Evolutionary conservation across 2,113 vertebrate genomes (phyloP), one percentile per base, ranked within the genome.

Genomic region (Boulengeromyrus knoepffleri): DNA sequence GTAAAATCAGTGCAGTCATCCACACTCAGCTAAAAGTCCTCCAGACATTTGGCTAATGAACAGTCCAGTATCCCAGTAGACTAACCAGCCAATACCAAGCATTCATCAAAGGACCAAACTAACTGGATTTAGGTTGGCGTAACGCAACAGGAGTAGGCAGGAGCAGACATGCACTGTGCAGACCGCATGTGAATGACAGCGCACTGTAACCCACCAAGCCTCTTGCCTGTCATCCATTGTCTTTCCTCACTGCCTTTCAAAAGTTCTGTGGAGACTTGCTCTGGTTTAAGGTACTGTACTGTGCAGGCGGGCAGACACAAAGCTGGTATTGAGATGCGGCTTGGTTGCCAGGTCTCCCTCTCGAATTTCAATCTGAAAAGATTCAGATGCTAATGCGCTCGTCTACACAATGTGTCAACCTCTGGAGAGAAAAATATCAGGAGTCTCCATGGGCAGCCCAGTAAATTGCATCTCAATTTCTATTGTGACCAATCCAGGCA

Each of bases 241-340:
- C 53, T n/a, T 42, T 66, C 27, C 74, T 49, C 15, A 36, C 74
- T 13, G 74, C 46, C 27, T 58, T 89, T 85, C 31, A 46, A 31
- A 42, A n/a, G 19, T 27, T 58, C 36, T 36, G 77, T 52, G 49
- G 74, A n/a, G 74, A 36, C 70, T 49, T 49, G 49, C 36, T 84
- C 74, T 84, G 47, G 70, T 83, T 56, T 53, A 27, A 31, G 88
- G 47, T 50, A 52, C 62, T 36, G 66, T 50, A 24, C 77, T 46
- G 77, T 46, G 56, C 39, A 53, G 77, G 15, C 39, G 0, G 85
- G n/a, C 70, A 90, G 93, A 87, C 91, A 90, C 92, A 91, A 92
- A 93, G 92, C 92, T 93, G 93, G 93, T 91, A 93, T 93, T 93
- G 90, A 93, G 93, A 91, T 92, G 89, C 89, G 15, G 91, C 91